phyloP scores from a whole-genome alignment of 2,113 vertebrate genomes.

The Dromas ardeola region DNA sequence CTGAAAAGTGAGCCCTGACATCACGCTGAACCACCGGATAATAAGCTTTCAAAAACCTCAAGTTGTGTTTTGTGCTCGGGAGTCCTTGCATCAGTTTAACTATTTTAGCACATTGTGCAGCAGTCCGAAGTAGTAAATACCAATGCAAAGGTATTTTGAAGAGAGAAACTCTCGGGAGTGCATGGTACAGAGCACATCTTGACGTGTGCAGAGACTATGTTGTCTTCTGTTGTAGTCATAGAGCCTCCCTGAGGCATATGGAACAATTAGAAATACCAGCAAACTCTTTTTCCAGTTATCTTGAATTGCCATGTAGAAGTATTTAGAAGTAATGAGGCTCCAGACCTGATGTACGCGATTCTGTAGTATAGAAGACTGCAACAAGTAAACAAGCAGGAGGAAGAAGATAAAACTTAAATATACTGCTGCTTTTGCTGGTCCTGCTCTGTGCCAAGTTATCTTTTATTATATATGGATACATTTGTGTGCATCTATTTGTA shows the following conservation, averaged over 20 bases:
- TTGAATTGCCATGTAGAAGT: background rate
- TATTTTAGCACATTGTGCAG: background rate
- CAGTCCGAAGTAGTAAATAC: background rate
- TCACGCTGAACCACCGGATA: background rate
- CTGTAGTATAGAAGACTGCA: background rate
- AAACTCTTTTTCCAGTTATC: background rate
- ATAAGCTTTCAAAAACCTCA: background rate
- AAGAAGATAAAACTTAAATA: background rate
- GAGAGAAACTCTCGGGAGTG: background rate
- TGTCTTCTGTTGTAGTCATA: background rate
- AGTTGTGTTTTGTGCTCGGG: background rate
- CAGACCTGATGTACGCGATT: background rate
- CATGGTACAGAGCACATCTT: fast-evolving
- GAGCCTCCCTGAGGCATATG: background rate
- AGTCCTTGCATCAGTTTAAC: background rate
- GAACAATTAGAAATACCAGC: background rate
- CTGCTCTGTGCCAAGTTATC: background rate
- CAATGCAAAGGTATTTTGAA: background rate
- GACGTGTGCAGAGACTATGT: background rate
- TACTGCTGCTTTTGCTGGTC: background rate
- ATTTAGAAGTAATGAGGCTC: background rate
- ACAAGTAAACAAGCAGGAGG: background rate
- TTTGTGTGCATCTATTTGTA: background rate
- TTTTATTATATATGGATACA: background rate
- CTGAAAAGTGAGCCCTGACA: background rate